Conservation (phyloP, 2,888 invertebrate species). For the Monochamus alternatus region DNA sequence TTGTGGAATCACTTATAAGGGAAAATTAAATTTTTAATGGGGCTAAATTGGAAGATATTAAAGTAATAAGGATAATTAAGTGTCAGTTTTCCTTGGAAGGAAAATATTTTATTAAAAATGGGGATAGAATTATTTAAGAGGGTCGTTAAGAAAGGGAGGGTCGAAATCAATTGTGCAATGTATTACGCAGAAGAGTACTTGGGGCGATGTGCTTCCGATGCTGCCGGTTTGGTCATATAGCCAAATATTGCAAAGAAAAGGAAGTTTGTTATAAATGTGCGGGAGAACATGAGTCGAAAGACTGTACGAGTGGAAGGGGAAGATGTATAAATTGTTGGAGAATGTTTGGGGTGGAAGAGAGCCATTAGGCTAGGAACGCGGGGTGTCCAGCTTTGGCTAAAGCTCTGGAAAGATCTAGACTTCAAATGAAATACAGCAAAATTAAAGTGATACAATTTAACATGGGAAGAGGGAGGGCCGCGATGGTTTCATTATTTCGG, state of each 20-base stretch:
- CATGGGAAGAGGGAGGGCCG: background rate
- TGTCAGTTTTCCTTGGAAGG: constrained; percentile 10
- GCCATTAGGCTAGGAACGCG: background rate
- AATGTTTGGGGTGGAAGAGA: background rate
- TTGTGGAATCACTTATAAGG: background rate
- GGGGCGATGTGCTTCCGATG: constrained; percentile 17
- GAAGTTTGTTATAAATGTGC: constrained; percentile 1
- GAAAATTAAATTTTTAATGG: background rate
- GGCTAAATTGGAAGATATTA: background rate
- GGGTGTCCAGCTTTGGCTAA: constrained; percentile 12
- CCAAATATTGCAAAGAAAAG: background rate
- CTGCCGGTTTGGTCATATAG: constrained; percentile 21
- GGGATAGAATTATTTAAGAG: background rate
- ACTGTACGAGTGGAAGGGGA: background rate
- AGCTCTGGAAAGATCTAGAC: background rate
- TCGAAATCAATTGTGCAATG: constrained; percentile 1
- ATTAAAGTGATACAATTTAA: background rate
- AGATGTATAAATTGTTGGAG: constrained; percentile 11
- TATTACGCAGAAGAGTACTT: constrained; percentile 15
- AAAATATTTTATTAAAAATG: background rate
- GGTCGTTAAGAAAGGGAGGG: constrained; percentile 1
- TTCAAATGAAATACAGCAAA: background rate
- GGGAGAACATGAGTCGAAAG: background rate
- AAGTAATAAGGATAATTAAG: background rate
- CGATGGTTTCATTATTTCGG: background rate